phyloP scores from a whole-genome alignment of 2,113 vertebrate species.

The Ailurus styani region DNA sequence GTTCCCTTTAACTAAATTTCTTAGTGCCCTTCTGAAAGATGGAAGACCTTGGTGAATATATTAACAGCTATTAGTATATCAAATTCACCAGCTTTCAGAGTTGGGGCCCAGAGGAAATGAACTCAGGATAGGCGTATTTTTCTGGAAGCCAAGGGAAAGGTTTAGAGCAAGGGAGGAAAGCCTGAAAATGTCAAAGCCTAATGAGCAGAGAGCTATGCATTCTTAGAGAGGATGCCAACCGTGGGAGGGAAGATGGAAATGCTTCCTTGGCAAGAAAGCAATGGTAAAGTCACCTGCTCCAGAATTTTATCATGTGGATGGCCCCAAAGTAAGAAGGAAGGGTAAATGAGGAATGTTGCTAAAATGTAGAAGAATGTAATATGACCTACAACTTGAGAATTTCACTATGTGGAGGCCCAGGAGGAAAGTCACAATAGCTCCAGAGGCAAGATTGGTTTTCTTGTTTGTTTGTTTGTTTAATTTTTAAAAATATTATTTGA shows the following conservation, averaged over 20 bases:
- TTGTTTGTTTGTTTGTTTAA: background rate
- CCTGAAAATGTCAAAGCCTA: background rate
- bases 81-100: background rate
- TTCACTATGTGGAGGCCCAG: background rate
- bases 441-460: background rate
- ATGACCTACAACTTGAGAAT: background rate
- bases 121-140: background rate
- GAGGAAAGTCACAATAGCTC: background rate
- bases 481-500: background rate
- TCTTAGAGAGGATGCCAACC: too few relatives aligned
- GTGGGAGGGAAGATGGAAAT: background rate
- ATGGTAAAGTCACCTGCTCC: background rate
- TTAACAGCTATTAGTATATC: background rate
- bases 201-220: background rate
- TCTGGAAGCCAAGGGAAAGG: background rate
- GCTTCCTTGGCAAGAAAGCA: background rate
- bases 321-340: background rate
- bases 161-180: background rate
- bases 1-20: background rate
- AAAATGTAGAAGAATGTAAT: background rate
- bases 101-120: background rate
- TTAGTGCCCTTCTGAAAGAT: background rate
- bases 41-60: background rate
- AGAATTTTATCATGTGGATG: background rate
- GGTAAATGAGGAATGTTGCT: background rate